Evolutionary conservation across 2,797 vertebrate species (phyloP).

Genomic region (Rhabdophis nuchalis): DNA sequence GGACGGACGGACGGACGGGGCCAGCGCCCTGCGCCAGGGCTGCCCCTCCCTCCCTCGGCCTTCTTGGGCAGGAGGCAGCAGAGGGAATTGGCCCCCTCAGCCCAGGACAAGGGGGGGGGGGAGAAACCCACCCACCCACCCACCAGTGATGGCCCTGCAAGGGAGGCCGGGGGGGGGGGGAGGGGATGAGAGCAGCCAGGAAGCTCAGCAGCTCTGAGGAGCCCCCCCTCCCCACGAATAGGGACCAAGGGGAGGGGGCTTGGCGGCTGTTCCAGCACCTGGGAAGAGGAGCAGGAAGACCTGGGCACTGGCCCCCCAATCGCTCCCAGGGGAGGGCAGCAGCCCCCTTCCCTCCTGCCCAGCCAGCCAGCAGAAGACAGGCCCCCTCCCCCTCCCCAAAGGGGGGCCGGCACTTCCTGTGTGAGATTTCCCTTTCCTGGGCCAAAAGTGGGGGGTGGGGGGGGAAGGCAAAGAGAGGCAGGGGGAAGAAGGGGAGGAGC

Average conservation of each 20-base stretch:
- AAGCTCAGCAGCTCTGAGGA: background rate
- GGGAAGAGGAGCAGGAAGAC: fast-evolving
- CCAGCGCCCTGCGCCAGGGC: background rate
- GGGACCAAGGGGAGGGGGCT: background rate
- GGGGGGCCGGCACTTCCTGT: constrained; percentile 75
- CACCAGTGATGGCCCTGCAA: background rate
- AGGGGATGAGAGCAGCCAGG: background rate
- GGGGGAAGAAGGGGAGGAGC: constrained; percentile 55
- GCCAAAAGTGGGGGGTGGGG: constrained; percentile 61
- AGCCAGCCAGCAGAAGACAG: constrained; percentile 73
- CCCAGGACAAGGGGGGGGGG: background rate
- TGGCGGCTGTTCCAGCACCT: background rate
- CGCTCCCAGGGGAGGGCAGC: constrained; percentile 65
- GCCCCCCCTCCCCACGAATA: background rate
- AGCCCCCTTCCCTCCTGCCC: constrained; percentile 44
- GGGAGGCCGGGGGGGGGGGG: background rate
- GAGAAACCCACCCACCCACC: background rate
- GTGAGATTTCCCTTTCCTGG: constrained; percentile 75
- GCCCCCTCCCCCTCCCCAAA: constrained; percentile 68
- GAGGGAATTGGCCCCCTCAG: background rate
- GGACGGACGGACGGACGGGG: background rate
- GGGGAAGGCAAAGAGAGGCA: constrained; percentile 52
- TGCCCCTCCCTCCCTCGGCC: background rate
- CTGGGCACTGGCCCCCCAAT: constrained; percentile 54
- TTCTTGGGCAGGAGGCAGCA: background rate